Percentiles rank a stretch among this genome's conserved stretches.
Evolutionary conservation across 2,888 invertebrate species (phyloP).

Genomic region (Conops quadrifasciatus): DNA sequence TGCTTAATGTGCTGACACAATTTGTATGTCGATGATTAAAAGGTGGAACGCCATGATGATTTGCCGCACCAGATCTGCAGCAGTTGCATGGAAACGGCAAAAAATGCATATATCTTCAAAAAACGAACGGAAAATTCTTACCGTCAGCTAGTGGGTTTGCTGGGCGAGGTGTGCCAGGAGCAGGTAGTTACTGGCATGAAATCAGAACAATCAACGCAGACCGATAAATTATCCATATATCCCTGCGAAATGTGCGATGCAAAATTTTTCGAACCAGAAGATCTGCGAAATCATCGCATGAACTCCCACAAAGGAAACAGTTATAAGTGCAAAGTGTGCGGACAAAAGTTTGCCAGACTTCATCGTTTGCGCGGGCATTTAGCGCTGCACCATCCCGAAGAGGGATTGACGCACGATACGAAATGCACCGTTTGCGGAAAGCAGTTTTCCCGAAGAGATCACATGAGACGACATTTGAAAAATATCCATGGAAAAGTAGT

Average conservation of each 20-base stretch:
- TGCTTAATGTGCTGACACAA: not conserved
- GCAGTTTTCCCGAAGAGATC: slow-evolving; percentile 65
- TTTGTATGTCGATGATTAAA: not conserved
- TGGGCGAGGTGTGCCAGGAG: slow-evolving; percentile 39
- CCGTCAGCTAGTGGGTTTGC: slow-evolving; percentile 52
- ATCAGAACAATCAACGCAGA: slow-evolving; percentile 53
- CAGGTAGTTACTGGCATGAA: not conserved
- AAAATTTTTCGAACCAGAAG: slow-evolving; percentile 53
- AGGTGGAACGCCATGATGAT: slow-evolving; percentile 65
- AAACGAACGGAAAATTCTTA: slow-evolving; percentile 60
- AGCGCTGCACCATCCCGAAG: slow-evolving; percentile 48
- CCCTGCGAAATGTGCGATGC: slow-evolving; percentile 61
- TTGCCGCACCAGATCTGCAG: slow-evolving; percentile 62
- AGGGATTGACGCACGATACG: slow-evolving; percentile 19
- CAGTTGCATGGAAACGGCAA: slow-evolving; percentile 56
- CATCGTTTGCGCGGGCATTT: slow-evolving; percentile 66
- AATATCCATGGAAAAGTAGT: slow-evolving; percentile 57
- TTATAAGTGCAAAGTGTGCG: slow-evolving; percentile 64
- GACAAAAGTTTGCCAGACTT: slow-evolving; percentile 63
- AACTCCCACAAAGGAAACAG: slow-evolving; percentile 47
- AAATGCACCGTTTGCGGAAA: slow-evolving; percentile 25
- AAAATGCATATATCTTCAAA: slow-evolving; percentile 60
- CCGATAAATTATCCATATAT: slow-evolving; percentile 55
- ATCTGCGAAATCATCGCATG: slow-evolving; percentile 54
- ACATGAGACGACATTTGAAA: slow-evolving; percentile 66